Evolutionary conservation across 2,113 vertebrate genomes (phyloP).

Genomic region (Eonycteris spelaea): DNA sequence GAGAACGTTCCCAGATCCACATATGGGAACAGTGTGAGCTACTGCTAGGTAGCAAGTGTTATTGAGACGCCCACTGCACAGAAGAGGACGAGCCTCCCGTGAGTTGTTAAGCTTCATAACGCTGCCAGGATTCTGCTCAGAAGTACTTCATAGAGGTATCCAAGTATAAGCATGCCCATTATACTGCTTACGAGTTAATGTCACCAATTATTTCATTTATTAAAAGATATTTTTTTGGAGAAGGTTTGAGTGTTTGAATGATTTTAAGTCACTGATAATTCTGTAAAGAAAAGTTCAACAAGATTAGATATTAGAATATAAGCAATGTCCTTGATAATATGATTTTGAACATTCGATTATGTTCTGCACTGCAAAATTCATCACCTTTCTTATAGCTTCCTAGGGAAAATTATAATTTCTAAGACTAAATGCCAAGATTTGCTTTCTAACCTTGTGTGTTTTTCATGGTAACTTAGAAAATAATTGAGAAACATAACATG

Average conservation of each 20-base stretch:
- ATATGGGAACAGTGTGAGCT: rapidly evolving
- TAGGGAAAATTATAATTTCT: constrained; percentile 62
- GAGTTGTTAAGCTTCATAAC: background rate
- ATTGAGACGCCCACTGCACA: too few relatives aligned
- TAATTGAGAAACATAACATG: constrained; percentile 67
- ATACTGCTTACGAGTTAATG: background rate
- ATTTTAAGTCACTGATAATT: constrained; percentile 29
- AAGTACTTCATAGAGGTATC: background rate
- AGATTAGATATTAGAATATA: background rate
- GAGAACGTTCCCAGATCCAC: background rate
- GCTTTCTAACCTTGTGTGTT: constrained; percentile 49
- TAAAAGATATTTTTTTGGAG: background rate
- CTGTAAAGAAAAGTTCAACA: background rate
- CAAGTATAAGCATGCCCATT: background rate
- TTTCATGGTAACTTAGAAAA: constrained; percentile 54
- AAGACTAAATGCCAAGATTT: constrained; percentile 56
- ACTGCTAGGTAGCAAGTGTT: too few relatives aligned
- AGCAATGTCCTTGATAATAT: background rate
- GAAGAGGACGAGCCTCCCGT: background rate
- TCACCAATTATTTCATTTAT: background rate
- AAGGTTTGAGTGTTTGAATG: background rate
- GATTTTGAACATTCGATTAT: constrained; percentile 33
- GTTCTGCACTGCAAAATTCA: background rate
- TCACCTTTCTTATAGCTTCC: constrained; percentile 10
- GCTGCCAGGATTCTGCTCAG: background rate